Base-by-base conservation (phyloP, 2,888 invertebrate genomes). In the Plemyria rubiginata region DNA sequence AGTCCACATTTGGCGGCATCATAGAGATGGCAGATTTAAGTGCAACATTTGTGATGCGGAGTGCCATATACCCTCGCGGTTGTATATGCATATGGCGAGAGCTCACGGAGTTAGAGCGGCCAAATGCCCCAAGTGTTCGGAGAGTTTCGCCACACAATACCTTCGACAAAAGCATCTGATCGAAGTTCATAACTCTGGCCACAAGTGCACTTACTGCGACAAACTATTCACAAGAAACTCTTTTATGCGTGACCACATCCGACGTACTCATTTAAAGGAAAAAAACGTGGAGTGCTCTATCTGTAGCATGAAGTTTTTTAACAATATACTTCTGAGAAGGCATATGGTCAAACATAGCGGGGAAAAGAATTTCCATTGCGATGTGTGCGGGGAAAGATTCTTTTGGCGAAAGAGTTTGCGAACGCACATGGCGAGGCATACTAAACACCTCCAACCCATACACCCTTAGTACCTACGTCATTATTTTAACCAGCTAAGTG, bases 331-430 rank as follows among this genome's bases (percentile, higher is more conserved):
- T 6, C 60, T 91, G 8, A 81, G 87, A 41, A 74, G 90, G 0
- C 92, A 92, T 54, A 90, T 92, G 90, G 86, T 90, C 0, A 92
- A 90, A 53, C 92, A 92, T 59, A 92, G 92, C 46, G 93, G 93
- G 1, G 94, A 94, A 43, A 93, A 93, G 60, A 92, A 91, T 51
- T 94, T 94, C 63, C 93, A 94, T 54, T 95, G 95, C 66, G 94
- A 95, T 51, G 82, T 94, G 1, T 95, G 95, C 61, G 94, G 94
- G 0, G 94, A 94, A 65, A 88, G 94, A 70, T 94, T 95, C 67
- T 93, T 94, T 43, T 94, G 94, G 81, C 89, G 94, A 59, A 95
- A 94, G 57, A 94, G 94, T 71, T 80, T 95, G 36, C 91, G 93
- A 13, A 93, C 93, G 0, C 95, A 95, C 69, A 89, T 94, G 77